Base-by-base conservation (phyloP, 2,113 vertebrate genomes). In the Capra hircus region DNA sequence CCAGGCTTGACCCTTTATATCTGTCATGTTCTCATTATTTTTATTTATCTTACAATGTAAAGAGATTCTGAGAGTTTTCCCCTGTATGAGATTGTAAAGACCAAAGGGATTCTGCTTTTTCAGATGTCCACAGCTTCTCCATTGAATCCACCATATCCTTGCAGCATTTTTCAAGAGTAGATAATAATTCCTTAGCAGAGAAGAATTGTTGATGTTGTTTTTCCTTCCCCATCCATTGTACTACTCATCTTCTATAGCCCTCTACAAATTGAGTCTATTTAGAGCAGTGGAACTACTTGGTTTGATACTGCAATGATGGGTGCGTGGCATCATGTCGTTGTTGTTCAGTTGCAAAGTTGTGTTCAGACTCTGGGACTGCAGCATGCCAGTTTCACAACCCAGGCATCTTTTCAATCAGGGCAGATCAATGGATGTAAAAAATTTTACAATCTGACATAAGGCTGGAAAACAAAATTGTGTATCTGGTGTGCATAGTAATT, bases 171-270 rank as follows among this genome's bases (percentile, higher is more conserved):
- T 83, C 23, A 91, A 92, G 50, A 5, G 6, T 10, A 43, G 3
- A 27, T 2, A 90, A 81, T 71, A 60, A 74, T 90, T 40, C 80
- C 87, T 77, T 95, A 90, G 40, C 50, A 96, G 91, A 57, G 23
- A 93, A 27, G 30, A 67, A 97, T 45, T 57, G 6, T 88, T 97
- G 77, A 40, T 80, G 43, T 8, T 60, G 14, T 17, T 55, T 86
- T 88, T 74, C 28, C 27, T 64, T 96, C 45, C 30, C 57, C 1
- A 52, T 91, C 36, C 6, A 30, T 92, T 93, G 45, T 27, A 30
- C 90, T 33, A 33, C 19, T 89, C 50, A 94, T 95, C 81, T 88
- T 94, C 87, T 59, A 91, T 64, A 36, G 64, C 40, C 71, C 95
- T 92, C 45, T 92, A 67, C 52, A 82, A 90, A 90, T 83, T 33